phyloP scores from a whole-genome alignment of 2,113 vertebrate genomes.

The Clarias gariepinus region DNA sequence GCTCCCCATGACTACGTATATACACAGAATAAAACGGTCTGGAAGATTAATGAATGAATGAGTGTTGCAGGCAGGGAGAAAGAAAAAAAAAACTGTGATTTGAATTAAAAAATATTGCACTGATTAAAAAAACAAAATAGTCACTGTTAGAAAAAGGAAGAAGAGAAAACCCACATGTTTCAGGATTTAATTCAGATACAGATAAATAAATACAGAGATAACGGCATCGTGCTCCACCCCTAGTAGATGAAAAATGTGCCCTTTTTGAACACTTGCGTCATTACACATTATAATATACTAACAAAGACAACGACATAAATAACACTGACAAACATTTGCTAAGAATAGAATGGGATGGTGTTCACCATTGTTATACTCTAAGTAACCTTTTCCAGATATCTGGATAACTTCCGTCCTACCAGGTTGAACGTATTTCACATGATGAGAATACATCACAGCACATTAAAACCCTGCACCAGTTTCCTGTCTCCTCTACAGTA shows the following conservation, averaged over 20 bases:
- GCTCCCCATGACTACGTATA: too few relatives aligned
- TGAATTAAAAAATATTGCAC: neutral
- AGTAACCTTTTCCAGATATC: neutral
- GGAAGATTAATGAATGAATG: too few relatives aligned
- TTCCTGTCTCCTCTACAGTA: neutral
- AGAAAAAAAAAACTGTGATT: neutral
- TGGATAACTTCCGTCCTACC: neutral
- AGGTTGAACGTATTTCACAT: neutral
- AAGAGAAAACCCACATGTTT: neutral
- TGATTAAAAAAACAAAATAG: neutral
- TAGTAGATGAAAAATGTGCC: neutral
- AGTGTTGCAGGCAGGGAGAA: neutral
- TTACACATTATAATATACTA: neutral
- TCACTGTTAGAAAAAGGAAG: neutral
- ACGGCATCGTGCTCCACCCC: neutral
- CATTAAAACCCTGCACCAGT: neutral
- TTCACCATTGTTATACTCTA: neutral
- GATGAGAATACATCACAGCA: neutral
- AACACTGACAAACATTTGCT: neutral
- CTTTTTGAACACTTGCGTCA: neutral
- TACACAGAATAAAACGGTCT: too few relatives aligned
- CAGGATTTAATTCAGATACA: neutral
- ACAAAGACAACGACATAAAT: neutral
- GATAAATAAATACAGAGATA: neutral
- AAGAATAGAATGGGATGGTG: neutral